Evolutionary conservation across 2,888 invertebrate genomes (phyloP), one percentile per base, ranked within the genome.

Genomic region (Saturnia pavonia): DNA sequence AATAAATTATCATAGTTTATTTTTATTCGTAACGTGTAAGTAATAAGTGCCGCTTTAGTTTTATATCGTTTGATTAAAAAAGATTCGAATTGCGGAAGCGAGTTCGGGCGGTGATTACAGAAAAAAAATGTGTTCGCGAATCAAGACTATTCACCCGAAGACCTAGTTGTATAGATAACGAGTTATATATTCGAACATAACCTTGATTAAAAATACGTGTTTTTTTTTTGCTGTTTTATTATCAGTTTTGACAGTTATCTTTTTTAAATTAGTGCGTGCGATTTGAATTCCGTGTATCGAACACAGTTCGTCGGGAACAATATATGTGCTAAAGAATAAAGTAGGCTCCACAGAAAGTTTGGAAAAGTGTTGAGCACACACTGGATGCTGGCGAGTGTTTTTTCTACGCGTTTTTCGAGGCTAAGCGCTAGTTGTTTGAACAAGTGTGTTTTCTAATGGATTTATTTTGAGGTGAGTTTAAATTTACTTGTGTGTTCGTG

Each of bases 381-480:
- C 86, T 84, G 86, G 89, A 89, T 90, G 89, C 85, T 85, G 82
- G 86, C 90, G 86, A 90, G 91, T 92, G 91, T 93, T 94, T 93
- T 94, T 94, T 93, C 92, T 91, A 91, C 91, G 91, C 91, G 91
- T 92, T 92, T 54, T 94, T 92, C 93, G 93, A 93, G 93, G 93
- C 92, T 93, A 91, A 92, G 92, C 93, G 93, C 90, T 93, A 91
- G 92, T 91, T 94, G 93, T 94, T 94, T 94, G 92, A 93, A 94
- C 94, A 93, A 94, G 92, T 94, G 94, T 94, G 93, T 94, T 93
- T 94, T 94, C 94, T 94, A 94, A 94, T 94, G 94, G 94, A 93
- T 93, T 93, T 94, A 93, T 94, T 94, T 93, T 94, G 92, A 94
- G 94, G 94, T 94, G 93, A 94, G 93, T 93, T 93, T 91, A 93